A percentile compares a stretch with the other conserved stretches of the same genome.
These are phyloP conservation scores for Petrocephalus schoutedeni DNA, from an alignment of 2,797 vertebrate genomes.

Conservation along the genomic window DNA sequence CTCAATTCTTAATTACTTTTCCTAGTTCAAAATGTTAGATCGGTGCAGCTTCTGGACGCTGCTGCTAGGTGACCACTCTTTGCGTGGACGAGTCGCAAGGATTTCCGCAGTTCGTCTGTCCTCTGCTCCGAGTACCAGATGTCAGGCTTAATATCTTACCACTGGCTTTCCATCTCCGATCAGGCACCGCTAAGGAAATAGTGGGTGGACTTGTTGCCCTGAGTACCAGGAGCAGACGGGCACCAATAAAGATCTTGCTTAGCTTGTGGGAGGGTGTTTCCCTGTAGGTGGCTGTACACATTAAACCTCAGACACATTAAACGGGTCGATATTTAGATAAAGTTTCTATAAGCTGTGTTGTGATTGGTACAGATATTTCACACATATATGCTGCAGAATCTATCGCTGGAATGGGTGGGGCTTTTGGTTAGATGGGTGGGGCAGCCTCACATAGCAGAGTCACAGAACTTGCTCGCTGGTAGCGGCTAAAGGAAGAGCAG, in stretches of 20 bases:
- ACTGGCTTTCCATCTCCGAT: neutral
- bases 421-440: neutral
- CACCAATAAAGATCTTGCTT: neutral
- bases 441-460: neutral
- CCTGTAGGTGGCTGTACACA: constrained; percentile 41
- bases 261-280: neutral
- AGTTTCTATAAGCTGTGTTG: constrained; percentile 24
- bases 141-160: neutral
- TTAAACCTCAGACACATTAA: constrained; percentile 26
- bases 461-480: neutral
- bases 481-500: neutral
- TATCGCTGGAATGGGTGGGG: neutral
- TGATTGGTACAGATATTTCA: neutral
- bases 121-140: neutral
- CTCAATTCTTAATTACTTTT: neutral
- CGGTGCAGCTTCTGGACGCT: neutral
- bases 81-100: neutral
- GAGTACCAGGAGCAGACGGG: neutral
- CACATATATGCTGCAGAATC: neutral
- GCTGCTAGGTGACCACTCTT: neutral
- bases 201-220: neutral
- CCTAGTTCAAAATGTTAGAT: neutral
- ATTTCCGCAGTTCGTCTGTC: neutral
- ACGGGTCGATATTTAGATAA: constrained; percentile 10
- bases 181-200: neutral